Evolutionary conservation across 2,888 invertebrate genomes (phyloP).

Genomic region (Rhopalosiphum nymphaeae): DNA sequence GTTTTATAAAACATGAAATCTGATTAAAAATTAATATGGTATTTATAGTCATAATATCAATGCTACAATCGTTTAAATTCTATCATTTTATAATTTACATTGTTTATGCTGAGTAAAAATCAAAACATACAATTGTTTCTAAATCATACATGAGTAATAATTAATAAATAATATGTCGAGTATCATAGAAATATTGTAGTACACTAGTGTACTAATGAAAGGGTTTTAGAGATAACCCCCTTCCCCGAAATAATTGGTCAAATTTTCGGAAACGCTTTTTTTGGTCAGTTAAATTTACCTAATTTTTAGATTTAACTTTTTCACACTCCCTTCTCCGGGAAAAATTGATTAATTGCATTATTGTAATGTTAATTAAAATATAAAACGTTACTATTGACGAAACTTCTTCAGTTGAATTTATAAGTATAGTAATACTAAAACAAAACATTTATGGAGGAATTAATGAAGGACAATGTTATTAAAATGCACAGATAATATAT

Average conservation of each 20-base stretch:
- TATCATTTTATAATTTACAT: slow-evolving; percentile 26
- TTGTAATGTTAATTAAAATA: not conserved
- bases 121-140: not conserved
- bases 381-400: not conserved
- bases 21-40: not conserved
- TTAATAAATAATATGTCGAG: not conserved
- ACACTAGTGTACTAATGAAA: not conserved
- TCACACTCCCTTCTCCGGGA: no score
- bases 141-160: not conserved
- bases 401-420: not conserved
- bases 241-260: not conserved
- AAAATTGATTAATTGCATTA: not conserved
- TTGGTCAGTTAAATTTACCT: not conserved
- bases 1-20: not conserved
- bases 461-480: not conserved
- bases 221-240: not conserved
- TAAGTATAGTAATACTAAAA: not conserved
- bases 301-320: not conserved
- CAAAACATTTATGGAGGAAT: not conserved
- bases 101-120: not conserved
- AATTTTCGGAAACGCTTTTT: not conserved
- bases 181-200: not conserved
- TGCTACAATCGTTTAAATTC: not conserved
- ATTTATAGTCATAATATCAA: not conserved
- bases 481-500: not conserved